Conservation (phyloP, 2,113 vertebrate genomes). For the Ophthalmolycus amberensis region DNA sequence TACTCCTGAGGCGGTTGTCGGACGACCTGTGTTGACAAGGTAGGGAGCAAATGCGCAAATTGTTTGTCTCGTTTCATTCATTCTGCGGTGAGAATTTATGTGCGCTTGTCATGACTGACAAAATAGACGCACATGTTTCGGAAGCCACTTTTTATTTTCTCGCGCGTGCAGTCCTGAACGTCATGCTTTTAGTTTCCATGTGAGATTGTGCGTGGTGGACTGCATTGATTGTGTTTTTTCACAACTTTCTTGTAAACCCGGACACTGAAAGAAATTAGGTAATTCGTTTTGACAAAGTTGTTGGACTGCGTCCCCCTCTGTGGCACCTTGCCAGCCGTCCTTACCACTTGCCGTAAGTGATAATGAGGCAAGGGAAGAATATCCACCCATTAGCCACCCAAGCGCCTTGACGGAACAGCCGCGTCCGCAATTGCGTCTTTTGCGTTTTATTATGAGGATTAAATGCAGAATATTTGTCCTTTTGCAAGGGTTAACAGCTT, state of each 20-base stretch:
- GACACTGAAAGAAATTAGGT: neutral
- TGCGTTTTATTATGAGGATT: conserved; percentile 30
- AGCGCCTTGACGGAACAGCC: conserved; percentile 52
- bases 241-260: conserved; percentile 46
- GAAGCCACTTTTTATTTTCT: conserved; percentile 20
- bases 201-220: neutral
- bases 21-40: conserved; percentile 60
- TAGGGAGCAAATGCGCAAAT: conserved; percentile 66
- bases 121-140: neutral
- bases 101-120: conserved; percentile 42
- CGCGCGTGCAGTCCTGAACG: neutral
- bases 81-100: conserved; percentile 44
- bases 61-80: conserved; percentile 57
- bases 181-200: neutral
- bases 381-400: conserved; percentile 46
- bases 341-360: conserved; percentile 43
- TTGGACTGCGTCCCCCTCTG: neutral
- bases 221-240: neutral
- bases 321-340: conserved; percentile 16
- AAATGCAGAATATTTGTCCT: neutral
- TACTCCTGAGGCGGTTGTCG: conserved; percentile 42
- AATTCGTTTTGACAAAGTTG: conserved; percentile 48
- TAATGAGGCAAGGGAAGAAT: conserved; percentile 43
- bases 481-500: neutral
- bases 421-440: conserved; percentile 58